Base-by-base conservation (phyloP, 1,140 invertebrate species). In the Temnothorax curvispinosus region DNA sequence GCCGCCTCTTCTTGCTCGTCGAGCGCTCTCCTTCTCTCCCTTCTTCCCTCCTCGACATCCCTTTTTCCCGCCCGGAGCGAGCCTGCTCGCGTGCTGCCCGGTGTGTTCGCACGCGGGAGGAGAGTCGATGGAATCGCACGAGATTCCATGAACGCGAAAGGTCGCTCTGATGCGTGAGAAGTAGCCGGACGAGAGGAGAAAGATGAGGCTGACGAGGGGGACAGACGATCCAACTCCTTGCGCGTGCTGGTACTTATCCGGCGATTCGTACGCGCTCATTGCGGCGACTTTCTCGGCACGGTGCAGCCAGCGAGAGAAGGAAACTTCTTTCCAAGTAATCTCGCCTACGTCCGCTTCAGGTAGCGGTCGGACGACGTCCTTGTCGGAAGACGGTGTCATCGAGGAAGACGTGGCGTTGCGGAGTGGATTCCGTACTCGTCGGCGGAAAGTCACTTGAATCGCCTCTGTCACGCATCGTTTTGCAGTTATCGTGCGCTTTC, bases 81-180 rank as follows among this genome's bases (percentile, higher is more conserved):
- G 44, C 50, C 38, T 18, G 7, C 21, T 52, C 75, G 71, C 38
- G 21, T 65, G 44, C 56, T 38, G 54, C 41, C 41, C n/a, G 32
- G 9, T 15, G 27, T 15, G 27, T 41, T 71, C 75, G 21, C 75
- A 50, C 52, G 27, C 38, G 60, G 35, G 38, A 15, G 38, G 38
- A 15, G 38, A 41, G 64, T 7, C 38, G 38, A 21, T 65, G 41
- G 21, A 69, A 50, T 69, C 41, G 41, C 91, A 89, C 88, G 80
- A 91, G 90, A 92, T 84, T 92, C 85, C 90, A 88, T 88, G 89
- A 90, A 91, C 88, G 69, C 44, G 90, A 90, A 92, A 92, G 91
- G 87, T 92, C 87, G 88, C 85, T 91, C 54, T 0, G 41, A 35
- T 21, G 54, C 41, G 69, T 50, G 80, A 84, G 41, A 58, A 82